phyloP scores from a whole-genome alignment of 1,140 invertebrate genomes.

The Drosophila grimshawi region DNA sequence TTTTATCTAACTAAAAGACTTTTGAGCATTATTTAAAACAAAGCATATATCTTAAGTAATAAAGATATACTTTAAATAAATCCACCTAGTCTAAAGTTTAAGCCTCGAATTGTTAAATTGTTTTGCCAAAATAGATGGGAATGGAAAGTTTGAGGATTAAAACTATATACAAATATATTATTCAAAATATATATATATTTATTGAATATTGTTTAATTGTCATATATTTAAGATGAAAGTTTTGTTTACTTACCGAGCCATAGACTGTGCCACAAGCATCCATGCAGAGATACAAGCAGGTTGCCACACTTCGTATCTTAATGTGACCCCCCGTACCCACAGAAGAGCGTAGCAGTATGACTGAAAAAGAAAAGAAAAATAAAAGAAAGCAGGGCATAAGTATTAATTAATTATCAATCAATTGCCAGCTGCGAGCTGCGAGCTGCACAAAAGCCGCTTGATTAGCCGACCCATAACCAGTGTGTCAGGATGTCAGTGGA shows the following conservation, averaged over 20 bases:
- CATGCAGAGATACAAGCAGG: conserved; percentile 94
- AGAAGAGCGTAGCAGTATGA: conserved; percentile 92
- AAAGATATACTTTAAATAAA: not conserved
- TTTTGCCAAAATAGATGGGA: too few species aligned
- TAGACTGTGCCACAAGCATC: conserved; percentile 92
- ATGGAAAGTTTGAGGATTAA: too few species aligned
- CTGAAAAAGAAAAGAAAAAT: conserved; percentile 85
- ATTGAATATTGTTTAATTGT: too few species aligned
- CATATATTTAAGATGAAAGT: too few species aligned
- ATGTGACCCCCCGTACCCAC: conserved; percentile 89
- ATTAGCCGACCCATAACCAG: conserved; percentile 61
- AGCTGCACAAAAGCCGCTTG: conserved; percentile 46
- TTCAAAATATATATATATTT: too few species aligned
- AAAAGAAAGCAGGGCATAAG: conserved; percentile 58
- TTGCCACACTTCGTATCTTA: conserved; percentile 92
- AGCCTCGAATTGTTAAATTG: conserved; percentile 5
- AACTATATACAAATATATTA: too few species aligned
- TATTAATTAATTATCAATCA: conserved; percentile 78
- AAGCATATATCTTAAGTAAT: too few species aligned
- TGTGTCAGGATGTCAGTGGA: conserved; percentile 61
- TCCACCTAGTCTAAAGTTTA: not conserved
- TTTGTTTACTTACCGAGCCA: conserved; percentile 90
- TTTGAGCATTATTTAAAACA: too few species aligned
- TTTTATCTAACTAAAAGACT: too few species aligned
- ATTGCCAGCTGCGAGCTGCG: conserved; percentile 23